These are phyloP conservation scores for Odocoileus hemionus DNA, from an alignment of 2,113 vertebrate species.

Conservation along the genomic window DNA sequence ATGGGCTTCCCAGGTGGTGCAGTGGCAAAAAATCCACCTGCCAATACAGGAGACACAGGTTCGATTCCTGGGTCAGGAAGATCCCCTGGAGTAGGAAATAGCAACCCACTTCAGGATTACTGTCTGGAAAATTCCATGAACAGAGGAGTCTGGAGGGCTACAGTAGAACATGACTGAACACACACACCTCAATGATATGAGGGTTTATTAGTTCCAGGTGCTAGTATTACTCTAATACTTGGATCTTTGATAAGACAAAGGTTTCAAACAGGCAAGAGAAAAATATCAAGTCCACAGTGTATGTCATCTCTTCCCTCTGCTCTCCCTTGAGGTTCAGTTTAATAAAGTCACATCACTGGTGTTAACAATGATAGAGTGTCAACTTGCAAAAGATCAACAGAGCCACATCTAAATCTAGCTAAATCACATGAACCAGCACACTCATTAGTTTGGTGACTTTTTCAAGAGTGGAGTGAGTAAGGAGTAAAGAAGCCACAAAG, in stretches of 20 bases:
- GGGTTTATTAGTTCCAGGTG: neutral
- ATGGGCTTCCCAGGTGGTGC: neutral
- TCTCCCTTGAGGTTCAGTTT: neutral
- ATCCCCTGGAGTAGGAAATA: neutral
- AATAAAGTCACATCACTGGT: neutral
- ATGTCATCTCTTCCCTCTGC: neutral
- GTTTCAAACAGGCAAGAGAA: neutral
- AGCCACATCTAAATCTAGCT: neutral
- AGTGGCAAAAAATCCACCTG: neutral
- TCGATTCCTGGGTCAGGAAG: neutral
- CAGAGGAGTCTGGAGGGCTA: neutral
- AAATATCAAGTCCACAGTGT: neutral
- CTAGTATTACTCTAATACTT: neutral
- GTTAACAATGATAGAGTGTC: neutral
- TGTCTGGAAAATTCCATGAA: neutral
- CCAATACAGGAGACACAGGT: neutral
- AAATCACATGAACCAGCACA: neutral
- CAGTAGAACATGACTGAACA: neutral
- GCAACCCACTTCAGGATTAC: neutral
- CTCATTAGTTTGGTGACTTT: neutral
- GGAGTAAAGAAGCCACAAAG: neutral
- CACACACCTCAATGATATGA: neutral
- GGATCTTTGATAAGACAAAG: neutral
- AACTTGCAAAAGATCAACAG: neutral
- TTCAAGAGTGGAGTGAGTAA: neutral